Conservation (phyloP, 2,113 vertebrate genomes). For the Cottus gobio region DNA sequence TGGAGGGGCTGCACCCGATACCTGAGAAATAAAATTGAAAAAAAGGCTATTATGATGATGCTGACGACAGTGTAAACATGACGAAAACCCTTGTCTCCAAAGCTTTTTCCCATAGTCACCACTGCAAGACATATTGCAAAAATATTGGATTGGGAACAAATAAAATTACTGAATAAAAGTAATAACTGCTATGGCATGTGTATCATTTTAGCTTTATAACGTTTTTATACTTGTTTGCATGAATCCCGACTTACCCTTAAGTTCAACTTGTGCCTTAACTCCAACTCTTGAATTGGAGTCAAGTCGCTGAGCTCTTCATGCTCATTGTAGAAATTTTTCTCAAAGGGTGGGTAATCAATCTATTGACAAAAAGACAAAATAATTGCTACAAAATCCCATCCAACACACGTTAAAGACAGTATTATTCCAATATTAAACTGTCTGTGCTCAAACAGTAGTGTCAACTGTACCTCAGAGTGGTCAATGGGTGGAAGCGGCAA, state of each 20-base stretch:
- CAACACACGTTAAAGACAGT: not conserved
- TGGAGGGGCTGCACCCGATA: conserved; percentile 96
- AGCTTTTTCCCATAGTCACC: not conserved
- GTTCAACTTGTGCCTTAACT: conserved; percentile 94
- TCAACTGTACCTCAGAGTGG: conserved; percentile 90
- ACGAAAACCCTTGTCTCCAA: not conserved
- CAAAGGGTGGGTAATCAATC: conserved; percentile 97
- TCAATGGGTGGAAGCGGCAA: conserved; percentile 96
- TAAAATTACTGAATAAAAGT: not conserved
- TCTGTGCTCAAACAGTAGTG: too few species aligned
- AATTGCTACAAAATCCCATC: not conserved
- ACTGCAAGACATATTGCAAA: not conserved
- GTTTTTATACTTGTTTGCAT: not conserved
- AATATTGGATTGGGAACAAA: not conserved
- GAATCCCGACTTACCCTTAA: conserved; percentile 86
- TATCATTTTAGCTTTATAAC: not conserved
- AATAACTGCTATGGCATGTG: not conserved
- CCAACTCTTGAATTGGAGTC: conserved; percentile 88
- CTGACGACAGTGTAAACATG: not conserved
- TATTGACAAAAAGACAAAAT: conserved; percentile 57
- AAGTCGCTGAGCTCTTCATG: conserved; percentile 94
- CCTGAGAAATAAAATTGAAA: conserved; percentile 76
- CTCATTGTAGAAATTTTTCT: conserved; percentile 98
- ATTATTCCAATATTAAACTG: not conserved
- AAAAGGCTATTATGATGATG: not conserved